Percentiles rank a stretch among this genome's conserved stretches.
Conservation (phyloP, 2,797 vertebrate species). For the Remorina albescens region DNA sequence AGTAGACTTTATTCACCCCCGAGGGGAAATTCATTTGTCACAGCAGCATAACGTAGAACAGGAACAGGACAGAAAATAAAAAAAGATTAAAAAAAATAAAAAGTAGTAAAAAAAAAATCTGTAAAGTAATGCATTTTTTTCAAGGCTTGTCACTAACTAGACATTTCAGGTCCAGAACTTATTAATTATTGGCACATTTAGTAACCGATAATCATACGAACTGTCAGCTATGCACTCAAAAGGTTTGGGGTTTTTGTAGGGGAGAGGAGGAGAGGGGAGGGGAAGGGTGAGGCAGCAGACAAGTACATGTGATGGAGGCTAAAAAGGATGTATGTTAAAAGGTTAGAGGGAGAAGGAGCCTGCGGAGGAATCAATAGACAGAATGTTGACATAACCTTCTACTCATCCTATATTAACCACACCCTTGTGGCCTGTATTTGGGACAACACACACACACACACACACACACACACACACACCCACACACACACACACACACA, state of each 20-base stretch:
- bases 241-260: too few species aligned
- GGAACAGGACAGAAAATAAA: too few species aligned
- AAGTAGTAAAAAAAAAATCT: too few species aligned
- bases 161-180: too few species aligned
- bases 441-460: slow-evolving; percentile 24
- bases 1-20: too few species aligned
- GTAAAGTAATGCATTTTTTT: too few species aligned
- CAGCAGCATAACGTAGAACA: too few species aligned
- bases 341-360: slow-evolving; percentile 44
- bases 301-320: slow-evolving; percentile 15
- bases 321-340: slow-evolving; percentile 58
- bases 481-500: slow-evolving; percentile 20
- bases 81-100: too few species aligned
- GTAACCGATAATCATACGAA: slow-evolving; percentile 1
- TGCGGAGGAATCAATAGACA: slow-evolving; percentile 69
- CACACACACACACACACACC: slow-evolving; percentile 12
- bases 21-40: too few species aligned
- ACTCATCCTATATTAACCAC: slow-evolving; percentile 70
- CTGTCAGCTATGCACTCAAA: too few species aligned
- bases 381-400: slow-evolving; percentile 73
- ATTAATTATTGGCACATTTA: slow-evolving; percentile 32
- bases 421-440: slow-evolving; percentile 52
- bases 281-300: not conserved
- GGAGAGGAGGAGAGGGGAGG: not conserved
- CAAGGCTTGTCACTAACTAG: too few species aligned